Conservation (phyloP, 2,797 vertebrate genomes). For the Syndactyla subalaris region DNA sequence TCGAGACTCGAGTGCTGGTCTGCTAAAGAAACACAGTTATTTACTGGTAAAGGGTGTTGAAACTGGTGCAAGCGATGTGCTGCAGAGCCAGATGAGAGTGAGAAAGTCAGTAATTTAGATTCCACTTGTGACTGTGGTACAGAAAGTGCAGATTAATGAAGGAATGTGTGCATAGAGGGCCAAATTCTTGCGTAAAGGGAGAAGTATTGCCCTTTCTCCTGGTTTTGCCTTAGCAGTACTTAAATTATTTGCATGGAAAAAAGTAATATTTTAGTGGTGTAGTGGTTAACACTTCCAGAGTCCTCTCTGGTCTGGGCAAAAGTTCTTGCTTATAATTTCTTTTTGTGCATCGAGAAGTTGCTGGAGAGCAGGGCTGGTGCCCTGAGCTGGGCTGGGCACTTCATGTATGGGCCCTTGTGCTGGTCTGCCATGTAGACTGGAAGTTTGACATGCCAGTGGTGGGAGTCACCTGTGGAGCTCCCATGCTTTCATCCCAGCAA, state of each 20-base stretch:
- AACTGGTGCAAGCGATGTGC: neutral
- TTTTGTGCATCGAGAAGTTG: neutral
- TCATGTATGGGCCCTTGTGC: neutral
- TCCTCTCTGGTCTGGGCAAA: neutral
- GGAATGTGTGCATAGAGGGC: neutral
- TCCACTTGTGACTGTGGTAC: constrained; percentile 20
- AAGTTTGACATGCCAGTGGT: neutral
- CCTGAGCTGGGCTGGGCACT: neutral
- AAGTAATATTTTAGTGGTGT: neutral
- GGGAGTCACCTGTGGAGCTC: neutral
- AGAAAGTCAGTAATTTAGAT: constrained; percentile 8
- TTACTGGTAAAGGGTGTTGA: neutral
- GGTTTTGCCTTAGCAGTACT: constrained; percentile 14
- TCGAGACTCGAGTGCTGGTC: neutral
- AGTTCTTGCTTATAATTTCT: neutral
- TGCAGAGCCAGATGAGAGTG: neutral
- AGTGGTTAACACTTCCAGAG: neutral
- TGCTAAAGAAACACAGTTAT: neutral
- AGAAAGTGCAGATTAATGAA: constrained; percentile 42
- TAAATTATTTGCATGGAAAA: constrained; percentile 27
- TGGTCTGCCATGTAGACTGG: neutral
- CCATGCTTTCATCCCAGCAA: neutral
- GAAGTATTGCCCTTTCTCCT: constrained; percentile 8
- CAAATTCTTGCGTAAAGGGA: constrained; percentile 12
- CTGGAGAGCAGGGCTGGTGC: neutral